Evolutionary conservation across 2,797 vertebrate species (phyloP), one percentile per base, ranked within the genome.

Genomic region (Muraenolepis orangiensis): DNA sequence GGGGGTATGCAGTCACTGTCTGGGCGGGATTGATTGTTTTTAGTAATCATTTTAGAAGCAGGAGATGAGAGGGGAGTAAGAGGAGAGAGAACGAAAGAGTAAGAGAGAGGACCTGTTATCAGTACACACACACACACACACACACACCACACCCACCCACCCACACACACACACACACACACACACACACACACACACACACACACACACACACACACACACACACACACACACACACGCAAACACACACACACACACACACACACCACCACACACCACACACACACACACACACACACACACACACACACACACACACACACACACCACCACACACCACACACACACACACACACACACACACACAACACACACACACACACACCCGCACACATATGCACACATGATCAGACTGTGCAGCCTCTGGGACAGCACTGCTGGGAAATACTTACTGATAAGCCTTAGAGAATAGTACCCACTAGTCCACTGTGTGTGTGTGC

Each of bases 401-500:
- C 69, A 4, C 80, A 66, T 80, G 73, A 80, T 81, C 85, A 38
- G 80, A 88, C 88, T 89, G 89, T 89, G 85, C 90, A 86, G 87
- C 84, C 88, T 83, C 80, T 88, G 87, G 88, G 89, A 90, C 80
- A 70, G 66, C 81, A 76, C 86, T 90, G 86, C 88, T 88, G 87
- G 89, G 89, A 90, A 92, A 91, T 88, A 87, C 88, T 89, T 84
- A 88, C 83, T 79, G 88, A 90, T 89, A 87, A 88, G 83, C 87
- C 89, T 87, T 23, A 76, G 89, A 90, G 88, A 86, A 89, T 89
- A 86, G 83, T 78, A 87, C 76, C 80, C 70, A 42, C 82, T 82
- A 78, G 83, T 87, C 82, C 78, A 85, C 16, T 57, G 40, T 72
- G 23, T 66, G 20, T 34, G 34, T 32, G 10, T 2, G 1, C n/a